Percentiles rank a stretch among this genome's conserved stretches.
phyloP scores from a whole-genome alignment of 2,113 vertebrate species.

The Charadrius vociferus region DNA sequence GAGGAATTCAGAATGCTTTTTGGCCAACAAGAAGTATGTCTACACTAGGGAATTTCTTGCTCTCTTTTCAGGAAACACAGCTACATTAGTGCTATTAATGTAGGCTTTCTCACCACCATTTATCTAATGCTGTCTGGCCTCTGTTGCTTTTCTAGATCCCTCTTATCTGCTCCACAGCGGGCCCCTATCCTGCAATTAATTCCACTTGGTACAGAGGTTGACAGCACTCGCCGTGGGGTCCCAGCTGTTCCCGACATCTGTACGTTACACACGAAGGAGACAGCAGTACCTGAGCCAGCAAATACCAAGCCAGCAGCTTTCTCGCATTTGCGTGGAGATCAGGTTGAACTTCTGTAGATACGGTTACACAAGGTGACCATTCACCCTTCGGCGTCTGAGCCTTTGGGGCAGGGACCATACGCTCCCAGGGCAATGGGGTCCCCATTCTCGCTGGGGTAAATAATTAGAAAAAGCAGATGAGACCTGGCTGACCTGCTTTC shows the following conservation, averaged over 20 bases:
- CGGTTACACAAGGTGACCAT: background rate
- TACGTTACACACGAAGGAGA: background rate
- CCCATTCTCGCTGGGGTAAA: background rate
- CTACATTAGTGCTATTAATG: background rate
- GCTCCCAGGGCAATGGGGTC: rapidly evolving
- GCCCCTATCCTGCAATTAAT: background rate
- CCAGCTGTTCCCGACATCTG: background rate
- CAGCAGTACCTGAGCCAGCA: background rate
- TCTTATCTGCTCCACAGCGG: background rate
- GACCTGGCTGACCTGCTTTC: background rate
- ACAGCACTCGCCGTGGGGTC: rapidly evolving
- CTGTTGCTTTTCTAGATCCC: background rate
- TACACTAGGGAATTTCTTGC: background rate
- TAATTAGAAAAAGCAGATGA: background rate
- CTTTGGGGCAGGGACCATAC: background rate
- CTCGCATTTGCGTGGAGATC: background rate
- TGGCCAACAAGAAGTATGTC: background rate
- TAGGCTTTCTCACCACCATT: constrained; percentile 2
- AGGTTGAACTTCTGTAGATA: background rate
- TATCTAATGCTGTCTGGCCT: constrained; percentile 6
- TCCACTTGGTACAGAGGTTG: background rate
- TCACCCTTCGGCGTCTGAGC: background rate
- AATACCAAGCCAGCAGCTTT: background rate
- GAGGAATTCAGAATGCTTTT: constrained; percentile 18
- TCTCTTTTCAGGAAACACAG: constrained; percentile 34